A percentile compares a stretch with the other conserved stretches of the same genome.
phyloP scores from a whole-genome alignment of 2,113 vertebrate species.

The Manacus vitellinus region DNA sequence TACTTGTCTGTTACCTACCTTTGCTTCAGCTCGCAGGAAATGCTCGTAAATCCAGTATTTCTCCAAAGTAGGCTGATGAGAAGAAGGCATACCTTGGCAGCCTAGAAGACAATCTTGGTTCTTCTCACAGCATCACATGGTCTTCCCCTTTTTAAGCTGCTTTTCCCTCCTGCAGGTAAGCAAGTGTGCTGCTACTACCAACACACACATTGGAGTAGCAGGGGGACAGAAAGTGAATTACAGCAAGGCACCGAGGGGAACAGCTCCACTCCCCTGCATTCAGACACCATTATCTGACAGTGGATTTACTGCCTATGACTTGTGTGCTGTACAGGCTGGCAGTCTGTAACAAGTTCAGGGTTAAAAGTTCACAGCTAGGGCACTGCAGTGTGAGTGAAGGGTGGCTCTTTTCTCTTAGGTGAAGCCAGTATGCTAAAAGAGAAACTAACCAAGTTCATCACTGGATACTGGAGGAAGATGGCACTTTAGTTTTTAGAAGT shows the following conservation, averaged over 20 bases:
- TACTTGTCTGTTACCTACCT: neutral
- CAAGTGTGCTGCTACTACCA: neutral
- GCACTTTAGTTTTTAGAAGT: neutral
- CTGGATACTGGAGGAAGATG: neutral
- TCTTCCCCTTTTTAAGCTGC: neutral
- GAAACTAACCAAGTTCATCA: neutral
- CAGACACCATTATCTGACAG: neutral
- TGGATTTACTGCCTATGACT: neutral
- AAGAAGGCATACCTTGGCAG: too few species aligned
- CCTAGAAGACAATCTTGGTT: neutral
- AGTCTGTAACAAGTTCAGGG: neutral
- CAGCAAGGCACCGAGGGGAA: neutral
- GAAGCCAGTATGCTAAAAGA: neutral
- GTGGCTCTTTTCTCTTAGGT: neutral
- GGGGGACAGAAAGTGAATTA: neutral
- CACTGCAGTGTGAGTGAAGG: neutral
- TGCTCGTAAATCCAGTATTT: neutral
- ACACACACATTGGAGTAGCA: neutral
- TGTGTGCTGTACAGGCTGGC: neutral
- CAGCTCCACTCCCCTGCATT: neutral
- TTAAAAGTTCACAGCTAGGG: neutral
- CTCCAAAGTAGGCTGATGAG: neutral
- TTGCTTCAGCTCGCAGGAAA: neutral
- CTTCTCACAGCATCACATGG: rapidly evolving
- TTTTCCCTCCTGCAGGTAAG: neutral